phyloP scores from a whole-genome alignment of 2,113 vertebrate species.

The Nestor notabilis region DNA sequence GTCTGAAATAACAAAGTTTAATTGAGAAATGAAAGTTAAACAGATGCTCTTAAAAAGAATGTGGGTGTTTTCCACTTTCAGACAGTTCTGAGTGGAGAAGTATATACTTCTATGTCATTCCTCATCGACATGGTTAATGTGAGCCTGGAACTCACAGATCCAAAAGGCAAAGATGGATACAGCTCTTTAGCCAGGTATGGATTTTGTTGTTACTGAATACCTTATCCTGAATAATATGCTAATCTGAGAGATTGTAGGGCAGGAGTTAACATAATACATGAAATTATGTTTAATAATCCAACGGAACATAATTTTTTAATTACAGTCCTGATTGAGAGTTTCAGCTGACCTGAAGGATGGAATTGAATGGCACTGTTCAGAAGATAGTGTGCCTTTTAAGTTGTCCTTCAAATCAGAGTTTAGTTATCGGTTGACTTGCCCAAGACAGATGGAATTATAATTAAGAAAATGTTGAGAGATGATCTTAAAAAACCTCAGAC shows the following conservation, averaged over 20 bases:
- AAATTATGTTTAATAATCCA: neutral
- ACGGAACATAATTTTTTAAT: neutral
- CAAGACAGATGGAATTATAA: neutral
- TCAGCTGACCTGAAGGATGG: neutral
- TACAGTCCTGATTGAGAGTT: neutral
- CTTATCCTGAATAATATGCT: neutral
- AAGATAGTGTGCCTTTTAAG: neutral
- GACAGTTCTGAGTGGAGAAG: conserved; percentile 96
- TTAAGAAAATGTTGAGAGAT: neutral
- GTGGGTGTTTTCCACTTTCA: conserved; percentile 57
- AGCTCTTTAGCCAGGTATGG: conserved; percentile 83
- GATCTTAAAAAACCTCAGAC: neutral
- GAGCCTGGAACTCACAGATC: conserved; percentile 90
- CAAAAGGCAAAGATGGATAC: conserved; percentile 69
- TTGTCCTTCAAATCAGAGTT: neutral
- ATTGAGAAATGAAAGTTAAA: neutral
- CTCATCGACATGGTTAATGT: conserved; percentile 96
- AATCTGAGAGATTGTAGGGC: neutral
- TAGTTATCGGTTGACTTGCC: neutral
- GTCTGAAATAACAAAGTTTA: neutral
- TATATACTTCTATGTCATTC: conserved; percentile 89
- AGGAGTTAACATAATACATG: neutral
- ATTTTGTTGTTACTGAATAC: neutral
- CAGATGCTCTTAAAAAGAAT: neutral
- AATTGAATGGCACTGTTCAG: neutral